Base-by-base conservation (phyloP, 2,888 invertebrate species). In the Stratiomys singularior region DNA sequence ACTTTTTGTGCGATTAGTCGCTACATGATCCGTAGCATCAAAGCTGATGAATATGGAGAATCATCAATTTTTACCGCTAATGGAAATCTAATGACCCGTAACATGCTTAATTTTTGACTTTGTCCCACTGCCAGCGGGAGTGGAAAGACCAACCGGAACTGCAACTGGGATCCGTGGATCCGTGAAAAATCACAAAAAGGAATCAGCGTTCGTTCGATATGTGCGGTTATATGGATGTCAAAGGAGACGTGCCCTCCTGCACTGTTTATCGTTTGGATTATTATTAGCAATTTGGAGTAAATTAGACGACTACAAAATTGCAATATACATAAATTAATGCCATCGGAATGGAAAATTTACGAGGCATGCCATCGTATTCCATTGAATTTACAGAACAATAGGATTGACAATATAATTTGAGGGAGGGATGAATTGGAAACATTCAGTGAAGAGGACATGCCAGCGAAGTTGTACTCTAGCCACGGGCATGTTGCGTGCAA, bases 1-100 rank as follows among this genome's bases (percentile, higher is more conserved):
- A 79, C 74, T 78, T 78, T 76, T 79, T 79, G 76, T 79, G 46
- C 78, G 79, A 79, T 79, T 79, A 79, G 79, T 78, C 72, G 76
- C 63, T 78, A 79, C 79, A 79, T 78, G 79, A 79, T 79, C 78
- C 77, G 28, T 66, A 28, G 66, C 66, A 74, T 74, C 56, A 37
- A 58, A 58, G 58, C 71, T 78, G 76, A 76, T 78, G 64, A 71
- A 72, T 67, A 76, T 71, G 77, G 77, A 67, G 72, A 77, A 78
- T 76, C 79, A 76, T 76, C 63, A 72, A 67, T 64, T 69, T 76
- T 77, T 77, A 76, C 77, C 77, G 77, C 77, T 79, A 79, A 77
- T 79, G 77, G 79, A 79, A 76, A 79, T 76, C 79, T 77, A 77
- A 77, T 79, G 77, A 76, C 77, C 71, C 79, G 52, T 77, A 76